Evolutionary conservation across 2,113 vertebrate species (phyloP).

Genomic region (Onychostoma macrolepis): DNA sequence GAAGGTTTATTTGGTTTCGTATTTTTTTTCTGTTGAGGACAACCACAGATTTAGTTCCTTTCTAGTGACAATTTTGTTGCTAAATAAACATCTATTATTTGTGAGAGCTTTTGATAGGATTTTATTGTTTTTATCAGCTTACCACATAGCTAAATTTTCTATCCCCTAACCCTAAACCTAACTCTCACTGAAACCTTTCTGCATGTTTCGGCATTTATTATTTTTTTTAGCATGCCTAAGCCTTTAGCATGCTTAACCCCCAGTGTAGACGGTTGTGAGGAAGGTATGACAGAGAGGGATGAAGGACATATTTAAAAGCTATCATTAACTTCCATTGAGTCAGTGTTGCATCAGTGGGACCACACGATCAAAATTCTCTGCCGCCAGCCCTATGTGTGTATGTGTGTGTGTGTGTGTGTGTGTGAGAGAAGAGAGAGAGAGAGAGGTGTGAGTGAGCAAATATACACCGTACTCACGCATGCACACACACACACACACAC

Average conservation of each 20-base stretch:
- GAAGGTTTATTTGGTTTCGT: not conserved
- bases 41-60: not conserved
- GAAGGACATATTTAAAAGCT: not conserved
- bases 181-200: not conserved
- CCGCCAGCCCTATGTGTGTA: not conserved
- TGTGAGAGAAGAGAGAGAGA: not conserved
- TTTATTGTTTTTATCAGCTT: not conserved
- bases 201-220: not conserved
- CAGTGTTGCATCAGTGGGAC: slow-evolving; percentile 39
- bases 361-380: not conserved
- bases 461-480: not conserved
- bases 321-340: slow-evolving; percentile 36
- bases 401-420: not conserved
- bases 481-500: not conserved
- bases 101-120: not conserved
- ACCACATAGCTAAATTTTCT: not conserved
- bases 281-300: not conserved
- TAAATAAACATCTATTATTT: not conserved
- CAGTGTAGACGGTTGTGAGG: not conserved
- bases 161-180: too few species aligned
- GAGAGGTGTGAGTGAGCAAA: not conserved
- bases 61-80: not conserved
- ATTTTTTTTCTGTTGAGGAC: not conserved
- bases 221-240: not conserved
- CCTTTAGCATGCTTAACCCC: not conserved